Base-by-base conservation (phyloP, 2,797 vertebrate genomes). In the Macropodus opercularis region DNA sequence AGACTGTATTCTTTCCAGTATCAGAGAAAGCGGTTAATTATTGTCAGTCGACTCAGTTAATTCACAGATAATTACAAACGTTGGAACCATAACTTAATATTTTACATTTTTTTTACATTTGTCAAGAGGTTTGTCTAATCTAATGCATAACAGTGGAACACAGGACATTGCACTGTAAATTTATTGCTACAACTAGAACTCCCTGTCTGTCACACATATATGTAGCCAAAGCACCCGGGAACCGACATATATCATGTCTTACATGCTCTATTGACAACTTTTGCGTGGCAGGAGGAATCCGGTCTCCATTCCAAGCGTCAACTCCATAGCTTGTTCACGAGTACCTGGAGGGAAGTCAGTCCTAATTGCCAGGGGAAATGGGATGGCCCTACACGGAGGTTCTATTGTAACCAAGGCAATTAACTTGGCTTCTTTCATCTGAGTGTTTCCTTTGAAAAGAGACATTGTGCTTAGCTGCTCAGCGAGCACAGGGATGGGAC, bases 331-430 rank as follows among this genome's bases (percentile, higher is more conserved):
- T 77, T 50, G 58, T 79, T 86, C 75, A 24, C 60, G 49, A 70
- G 60, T 79, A 77, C 59, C 60, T 57, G 32, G 69, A 34, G 70
- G 83, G 78, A 52, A 77, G 79, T 69, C 63, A 59, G 55, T 23
- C 52, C 80, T 87, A 87, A 90, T 87, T 85, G 84, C 75, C 78
- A 58, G 62, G 72, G 85, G 85, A 90, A 88, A 78, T 78, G 72
- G 84, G 76, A 72, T 50, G 62, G 65, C 63, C 70, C 75, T 78
- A 71, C 79, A 77, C 77, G 73, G 79, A 72, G 69, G 72, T 62
- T 79, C 83, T 66, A 87, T 90, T 90, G 85, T 89, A 41, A 46
- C 73, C 60, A 47, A 68, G 62, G 84, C 79, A 88, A 84, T 91
- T 88, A 89, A 85, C 75, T 81, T 58, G 15, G 55, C 70, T 84